Evolutionary conservation across 2,797 vertebrate species (phyloP).

Genomic region (Siniperca undulata): DNA sequence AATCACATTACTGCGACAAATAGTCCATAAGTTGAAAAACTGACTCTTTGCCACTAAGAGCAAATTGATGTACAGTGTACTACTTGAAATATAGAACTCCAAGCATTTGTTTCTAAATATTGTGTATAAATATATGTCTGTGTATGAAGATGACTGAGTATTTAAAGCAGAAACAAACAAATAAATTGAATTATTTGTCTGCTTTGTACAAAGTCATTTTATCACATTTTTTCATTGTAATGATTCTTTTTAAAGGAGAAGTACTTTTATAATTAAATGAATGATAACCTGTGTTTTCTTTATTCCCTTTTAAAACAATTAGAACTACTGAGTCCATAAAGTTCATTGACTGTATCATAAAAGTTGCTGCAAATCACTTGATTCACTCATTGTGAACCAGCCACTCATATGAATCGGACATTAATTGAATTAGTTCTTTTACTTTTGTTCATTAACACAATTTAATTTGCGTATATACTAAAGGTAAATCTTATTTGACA

Average conservation of each 20-base stretch:
- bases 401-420: slow-evolving; percentile 15
- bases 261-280: neutral
- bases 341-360: neutral
- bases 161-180: neutral
- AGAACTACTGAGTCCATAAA: neutral
- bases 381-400: neutral
- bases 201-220: neutral
- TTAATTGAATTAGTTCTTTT: slow-evolving; percentile 40
- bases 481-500: slow-evolving; percentile 49
- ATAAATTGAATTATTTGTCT: neutral
- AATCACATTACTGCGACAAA: neutral
- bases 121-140: neutral
- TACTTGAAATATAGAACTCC: neutral
- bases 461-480: slow-evolving; percentile 24
- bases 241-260: neutral
- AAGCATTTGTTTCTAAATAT: neutral
- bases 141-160: neutral
- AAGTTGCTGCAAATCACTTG: neutral
- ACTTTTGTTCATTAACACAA: slow-evolving; percentile 54
- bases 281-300: slow-evolving; percentile 1
- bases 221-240: neutral
- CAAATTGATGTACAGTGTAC: neutral
- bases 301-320: neutral
- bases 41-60: no score
- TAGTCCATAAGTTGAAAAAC: no score